These are phyloP conservation scores for Cryptophagus acutangulus DNA, from an alignment of 2,888 invertebrate species.

Conservation along the genomic window DNA sequence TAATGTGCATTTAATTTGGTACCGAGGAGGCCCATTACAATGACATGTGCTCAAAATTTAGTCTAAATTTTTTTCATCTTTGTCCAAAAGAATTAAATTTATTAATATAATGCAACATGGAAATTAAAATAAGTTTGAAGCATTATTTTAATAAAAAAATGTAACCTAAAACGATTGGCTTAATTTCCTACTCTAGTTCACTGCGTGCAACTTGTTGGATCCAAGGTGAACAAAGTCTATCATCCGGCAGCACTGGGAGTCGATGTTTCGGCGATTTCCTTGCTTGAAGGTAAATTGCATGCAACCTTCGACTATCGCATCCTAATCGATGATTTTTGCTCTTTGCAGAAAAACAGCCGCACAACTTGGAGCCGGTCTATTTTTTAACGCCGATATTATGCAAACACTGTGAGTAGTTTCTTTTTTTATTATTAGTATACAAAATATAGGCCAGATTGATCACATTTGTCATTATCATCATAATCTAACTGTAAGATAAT, in stretches of 20 bases:
- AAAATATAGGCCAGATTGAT: no score
- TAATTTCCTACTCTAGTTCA: slow-evolving; percentile 35
- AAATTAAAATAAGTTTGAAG: no score
- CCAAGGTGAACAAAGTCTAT: slow-evolving; percentile 44
- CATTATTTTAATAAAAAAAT: neutral
- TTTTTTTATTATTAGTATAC: no score
- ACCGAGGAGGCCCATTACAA: no score
- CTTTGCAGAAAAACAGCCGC: slow-evolving; percentile 30
- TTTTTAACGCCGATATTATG: slow-evolving; percentile 54
- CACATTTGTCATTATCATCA: no score
- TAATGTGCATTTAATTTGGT: no score
- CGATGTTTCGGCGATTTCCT: slow-evolving; percentile 33
- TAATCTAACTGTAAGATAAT: no score
- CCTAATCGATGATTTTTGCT: slow-evolving; percentile 12
- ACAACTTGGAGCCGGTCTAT: slow-evolving; percentile 50
- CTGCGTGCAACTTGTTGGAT: slow-evolving; percentile 43
- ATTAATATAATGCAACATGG: no score
- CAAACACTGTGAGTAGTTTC: slow-evolving; percentile 54
- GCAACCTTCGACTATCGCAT: no score
- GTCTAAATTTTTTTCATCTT: no score
- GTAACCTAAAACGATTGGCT: neutral
- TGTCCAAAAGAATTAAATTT: no score
- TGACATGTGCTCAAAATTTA: no score
- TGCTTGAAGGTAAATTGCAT: slow-evolving; percentile 6
- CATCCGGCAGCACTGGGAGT: slow-evolving; percentile 45